Evolutionary conservation across 2,113 vertebrate genomes (phyloP).

Genomic region (Oreotrochilus melanogaster): DNA sequence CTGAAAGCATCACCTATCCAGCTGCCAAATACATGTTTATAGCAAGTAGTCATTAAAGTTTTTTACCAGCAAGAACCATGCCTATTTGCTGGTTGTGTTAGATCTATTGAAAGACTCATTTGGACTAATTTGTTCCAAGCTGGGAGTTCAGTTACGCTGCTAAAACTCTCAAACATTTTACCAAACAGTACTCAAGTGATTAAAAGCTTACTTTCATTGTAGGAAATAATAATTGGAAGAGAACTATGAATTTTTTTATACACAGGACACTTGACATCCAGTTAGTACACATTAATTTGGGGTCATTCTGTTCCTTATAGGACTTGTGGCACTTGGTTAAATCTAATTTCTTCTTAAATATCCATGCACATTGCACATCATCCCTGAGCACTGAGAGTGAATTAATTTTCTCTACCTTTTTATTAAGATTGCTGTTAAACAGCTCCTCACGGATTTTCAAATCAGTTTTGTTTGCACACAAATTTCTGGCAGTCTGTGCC

Average conservation of each 20-base stretch:
- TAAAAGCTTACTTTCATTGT: background rate
- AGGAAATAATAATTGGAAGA: background rate
- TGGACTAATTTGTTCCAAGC: background rate
- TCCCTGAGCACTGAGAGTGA: background rate
- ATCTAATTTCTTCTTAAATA: background rate
- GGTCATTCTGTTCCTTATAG: background rate
- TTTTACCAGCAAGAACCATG: background rate
- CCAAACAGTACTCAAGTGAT: background rate
- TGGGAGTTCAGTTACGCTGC: background rate
- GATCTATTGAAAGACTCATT: background rate
- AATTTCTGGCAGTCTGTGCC: background rate
- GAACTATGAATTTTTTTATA: background rate
- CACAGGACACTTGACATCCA: background rate
- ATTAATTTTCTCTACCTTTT: background rate
- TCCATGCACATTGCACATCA: background rate
- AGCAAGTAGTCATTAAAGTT: background rate
- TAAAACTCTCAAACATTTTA: background rate
- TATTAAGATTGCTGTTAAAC: background rate
- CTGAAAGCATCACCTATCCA: background rate
- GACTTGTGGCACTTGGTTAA: background rate
- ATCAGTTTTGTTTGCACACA: background rate
- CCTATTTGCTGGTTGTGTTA: background rate
- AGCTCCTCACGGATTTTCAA: background rate
- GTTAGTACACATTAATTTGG: background rate
- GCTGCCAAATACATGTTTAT: background rate